A percentile compares a stretch with the other conserved stretches of the same genome.
phyloP scores from a whole-genome alignment of 2,797 vertebrate genomes.

The Lepilemur septentrionalis region DNA sequence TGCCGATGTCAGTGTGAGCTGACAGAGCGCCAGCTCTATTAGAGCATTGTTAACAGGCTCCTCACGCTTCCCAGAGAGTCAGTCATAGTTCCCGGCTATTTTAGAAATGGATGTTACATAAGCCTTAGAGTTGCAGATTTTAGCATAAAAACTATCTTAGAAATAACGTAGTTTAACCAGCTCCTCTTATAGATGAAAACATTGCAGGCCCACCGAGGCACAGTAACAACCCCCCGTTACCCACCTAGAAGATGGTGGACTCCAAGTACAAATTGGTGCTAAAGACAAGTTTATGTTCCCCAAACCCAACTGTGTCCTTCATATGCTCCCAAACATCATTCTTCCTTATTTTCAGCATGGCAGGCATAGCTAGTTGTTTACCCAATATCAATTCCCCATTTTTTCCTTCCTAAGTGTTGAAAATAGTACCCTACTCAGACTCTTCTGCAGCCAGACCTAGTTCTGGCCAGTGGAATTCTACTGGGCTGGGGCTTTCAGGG shows the following conservation, averaged over 20 bases:
- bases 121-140: neutral
- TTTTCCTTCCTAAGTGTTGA: neutral
- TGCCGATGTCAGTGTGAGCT: neutral
- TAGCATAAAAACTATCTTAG: neutral
- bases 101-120: constrained; percentile 19
- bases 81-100: neutral
- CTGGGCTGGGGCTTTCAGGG: neutral
- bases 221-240: neutral
- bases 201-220: neutral
- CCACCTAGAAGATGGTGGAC: neutral
- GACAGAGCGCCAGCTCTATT: neutral
- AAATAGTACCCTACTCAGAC: neutral
- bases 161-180: neutral
- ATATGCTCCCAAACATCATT: neutral
- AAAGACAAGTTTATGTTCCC: neutral
- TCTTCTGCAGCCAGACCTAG: neutral
- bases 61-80: neutral
- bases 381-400: neutral
- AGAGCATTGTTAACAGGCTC: neutral
- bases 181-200: neutral
- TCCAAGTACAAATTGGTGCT: neutral
- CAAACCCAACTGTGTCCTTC: neutral
- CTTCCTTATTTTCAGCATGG: neutral
- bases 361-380: neutral
- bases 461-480: neutral